These are phyloP conservation scores for Phylloscopus trochiloides DNA, from an alignment of 2,113 vertebrate species.

Conservation along the genomic window DNA sequence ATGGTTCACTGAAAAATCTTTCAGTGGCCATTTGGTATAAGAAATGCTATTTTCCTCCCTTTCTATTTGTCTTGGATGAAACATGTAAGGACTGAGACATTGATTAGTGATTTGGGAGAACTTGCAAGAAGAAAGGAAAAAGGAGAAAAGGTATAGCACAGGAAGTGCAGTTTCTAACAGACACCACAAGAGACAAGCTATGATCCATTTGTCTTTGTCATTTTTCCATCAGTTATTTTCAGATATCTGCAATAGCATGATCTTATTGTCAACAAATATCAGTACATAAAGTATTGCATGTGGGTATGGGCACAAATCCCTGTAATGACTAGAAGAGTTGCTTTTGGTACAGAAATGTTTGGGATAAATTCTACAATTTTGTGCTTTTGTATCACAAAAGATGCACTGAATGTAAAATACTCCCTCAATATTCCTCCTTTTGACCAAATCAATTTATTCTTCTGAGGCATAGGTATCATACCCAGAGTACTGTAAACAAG, in stretches of 20 bases:
- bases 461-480: neutral
- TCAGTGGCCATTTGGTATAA: neutral
- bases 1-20: neutral
- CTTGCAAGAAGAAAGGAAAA: slow-evolving; percentile 7
- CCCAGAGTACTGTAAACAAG: neutral
- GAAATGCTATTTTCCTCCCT: neutral
- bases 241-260: neutral
- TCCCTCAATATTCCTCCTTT: neutral
- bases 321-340: neutral
- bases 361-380: neutral
- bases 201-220: neutral
- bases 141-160: neutral
- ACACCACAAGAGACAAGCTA: neutral
- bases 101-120: slow-evolving; percentile 18
- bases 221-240: neutral
- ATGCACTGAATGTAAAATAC: neutral
- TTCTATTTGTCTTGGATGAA: slow-evolving; percentile 22
- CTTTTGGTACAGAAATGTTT: neutral
- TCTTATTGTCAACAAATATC: neutral
- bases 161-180: neutral
- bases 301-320: neutral
- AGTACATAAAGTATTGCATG: neutral
- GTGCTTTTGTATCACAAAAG: neutral
- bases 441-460: neutral
- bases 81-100: neutral